Evolutionary conservation across 2,113 vertebrate genomes (phyloP), one percentile per base, ranked within the genome.

Genomic region (Alligator mississippiensis): DNA sequence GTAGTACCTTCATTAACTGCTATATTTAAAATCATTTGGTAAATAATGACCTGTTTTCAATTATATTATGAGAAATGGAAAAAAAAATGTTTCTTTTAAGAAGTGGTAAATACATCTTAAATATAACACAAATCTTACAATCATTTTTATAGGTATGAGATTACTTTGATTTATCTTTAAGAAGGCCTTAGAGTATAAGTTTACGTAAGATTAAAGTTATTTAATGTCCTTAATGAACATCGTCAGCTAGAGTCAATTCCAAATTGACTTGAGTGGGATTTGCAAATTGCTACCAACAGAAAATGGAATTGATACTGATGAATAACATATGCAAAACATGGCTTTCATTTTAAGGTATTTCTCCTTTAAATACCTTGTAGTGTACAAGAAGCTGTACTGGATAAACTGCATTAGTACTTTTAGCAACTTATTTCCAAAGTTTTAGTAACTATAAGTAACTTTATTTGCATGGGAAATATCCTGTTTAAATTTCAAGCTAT

Each of bases 1-100:
- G 85, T 88, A 93, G 82, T 68, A 78, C 90, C 93, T 96, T 95
- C 92, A 96, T 97, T 96, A 97, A 88, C 80, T 91, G 57, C 88
- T 96, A 88, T 66, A 10, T 94, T 88, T 70, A 96, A 97, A 96
- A 96, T 93, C 93, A 77, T 83, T 94, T 96, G 90, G 90, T 77
- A 95, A 94, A 82, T 68, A 94, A 30, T 61, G 54, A 85, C 86
- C 95, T 96, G 83, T 93, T 94, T 76, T 93, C 84, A 82, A 66
- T 68, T n/a, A 88, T 80, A 38, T 58, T 91, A 7, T 58, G 61
- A 70, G 93, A 84, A 47, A 87, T 82, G 47, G 47, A 47, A 47
- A 47, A 34, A 34, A 34, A 47, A 47, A 47, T 47, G 47, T 47
- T 47, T 47, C 47, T 47, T 47, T 47, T 47, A 47, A 47, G 47